Evolutionary conservation across 2,797 vertebrate species (phyloP).

Genomic region (Botia kubotai): DNA sequence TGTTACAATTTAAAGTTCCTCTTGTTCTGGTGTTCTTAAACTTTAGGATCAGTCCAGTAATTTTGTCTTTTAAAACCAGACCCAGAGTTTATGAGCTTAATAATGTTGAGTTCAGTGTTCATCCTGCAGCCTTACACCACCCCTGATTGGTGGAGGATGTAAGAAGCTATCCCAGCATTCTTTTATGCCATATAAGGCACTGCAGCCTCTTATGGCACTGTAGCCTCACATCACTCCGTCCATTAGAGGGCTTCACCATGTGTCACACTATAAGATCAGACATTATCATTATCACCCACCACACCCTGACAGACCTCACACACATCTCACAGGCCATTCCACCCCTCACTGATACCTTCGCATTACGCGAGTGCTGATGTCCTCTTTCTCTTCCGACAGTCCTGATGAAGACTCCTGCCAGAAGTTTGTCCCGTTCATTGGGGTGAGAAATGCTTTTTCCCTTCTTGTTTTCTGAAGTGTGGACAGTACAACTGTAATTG

Average conservation of each 20-base stretch:
- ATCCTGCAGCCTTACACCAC: conserved; percentile 49
- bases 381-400: conserved; percentile 41
- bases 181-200: conserved; percentile 43
- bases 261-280: conserved; percentile 50
- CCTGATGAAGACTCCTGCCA: conserved; percentile 64
- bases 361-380: not conserved
- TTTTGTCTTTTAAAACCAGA: not conserved
- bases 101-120: not conserved
- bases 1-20: not conserved
- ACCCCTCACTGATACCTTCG: conserved; percentile 15
- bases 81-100: not conserved
- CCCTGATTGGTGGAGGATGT: conserved; percentile 56
- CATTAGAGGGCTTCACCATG: conserved; percentile 38
- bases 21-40: not conserved
- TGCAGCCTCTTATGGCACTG: conserved; percentile 32
- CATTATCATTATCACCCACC: conserved; percentile 38
- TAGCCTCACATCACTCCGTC: conserved; percentile 24
- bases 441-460: conserved; percentile 47
- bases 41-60: not conserved
- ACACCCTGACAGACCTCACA: conserved; percentile 33
- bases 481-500: too few species aligned
- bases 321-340: conserved; percentile 27
- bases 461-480: not conserved
- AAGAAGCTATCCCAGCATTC: conserved; percentile 48
- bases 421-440: conserved; percentile 63